Percentiles rank a stretch among this genome's conserved stretches.
These are phyloP conservation scores for Phrixothrix hirtus DNA, from an alignment of 2,888 invertebrate genomes.

Conservation along the genomic window DNA sequence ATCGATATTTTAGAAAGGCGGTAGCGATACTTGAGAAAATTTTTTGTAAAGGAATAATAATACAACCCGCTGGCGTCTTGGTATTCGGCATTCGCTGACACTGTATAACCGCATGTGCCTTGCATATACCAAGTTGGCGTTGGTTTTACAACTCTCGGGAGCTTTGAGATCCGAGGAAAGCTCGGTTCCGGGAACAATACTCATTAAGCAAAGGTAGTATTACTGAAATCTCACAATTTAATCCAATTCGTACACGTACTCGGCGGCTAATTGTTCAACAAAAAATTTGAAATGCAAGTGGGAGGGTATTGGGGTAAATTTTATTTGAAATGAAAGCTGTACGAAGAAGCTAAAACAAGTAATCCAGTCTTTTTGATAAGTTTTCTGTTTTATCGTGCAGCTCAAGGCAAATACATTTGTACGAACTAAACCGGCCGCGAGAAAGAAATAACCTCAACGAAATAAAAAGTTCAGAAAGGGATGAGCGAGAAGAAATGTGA, in stretches of 20 bases:
- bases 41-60: conserved; percentile 22
- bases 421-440: conserved; percentile 22
- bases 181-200: conserved; percentile 24
- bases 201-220: conserved; percentile 23
- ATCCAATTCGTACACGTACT: conserved; percentile 1
- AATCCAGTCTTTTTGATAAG: conserved; percentile 22
- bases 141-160: conserved; percentile 23
- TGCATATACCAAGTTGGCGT: conserved; percentile 24
- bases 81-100: conserved; percentile 20
- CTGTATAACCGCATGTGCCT: conserved; percentile 23
- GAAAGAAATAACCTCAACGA: conserved; percentile 25
- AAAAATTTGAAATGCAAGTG: no score
- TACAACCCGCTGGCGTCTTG: conserved; percentile 17
- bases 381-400: conserved; percentile 20
- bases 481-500: conserved; percentile 36
- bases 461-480: conserved; percentile 31
- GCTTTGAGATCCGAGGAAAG: conserved; percentile 19
- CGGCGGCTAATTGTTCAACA: background rate
- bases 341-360: no score
- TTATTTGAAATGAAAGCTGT: no score
- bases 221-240: conserved; percentile 15
- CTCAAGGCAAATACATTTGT: conserved; percentile 26
- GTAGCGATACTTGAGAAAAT: no score
- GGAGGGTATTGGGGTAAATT: no score
- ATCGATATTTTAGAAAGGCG: no score